phyloP scores from a whole-genome alignment of 1,140 invertebrate genomes.

The Anastrepha ludens region DNA sequence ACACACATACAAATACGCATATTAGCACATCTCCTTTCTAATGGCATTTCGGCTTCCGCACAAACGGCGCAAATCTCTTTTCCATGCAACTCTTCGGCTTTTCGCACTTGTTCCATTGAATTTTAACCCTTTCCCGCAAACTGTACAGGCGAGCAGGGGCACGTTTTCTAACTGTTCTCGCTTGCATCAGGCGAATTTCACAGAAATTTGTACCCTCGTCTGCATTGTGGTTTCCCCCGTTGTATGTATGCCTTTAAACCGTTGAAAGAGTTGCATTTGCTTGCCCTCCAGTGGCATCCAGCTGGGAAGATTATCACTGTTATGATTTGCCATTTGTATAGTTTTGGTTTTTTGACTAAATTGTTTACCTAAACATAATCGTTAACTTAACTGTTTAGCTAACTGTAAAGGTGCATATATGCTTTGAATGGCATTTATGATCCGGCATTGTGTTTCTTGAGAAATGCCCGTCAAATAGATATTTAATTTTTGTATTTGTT shows the following conservation, averaged over 20 bases:
- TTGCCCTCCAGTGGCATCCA: conserved; percentile 6
- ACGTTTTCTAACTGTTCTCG: not conserved
- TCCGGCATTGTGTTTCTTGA: not conserved
- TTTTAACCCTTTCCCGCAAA: conserved; percentile 17
- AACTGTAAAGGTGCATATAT: conserved; percentile 11
- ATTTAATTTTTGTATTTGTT: not conserved
- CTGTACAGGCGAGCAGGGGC: too few species aligned
- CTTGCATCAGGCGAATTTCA: not conserved
- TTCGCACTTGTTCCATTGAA: conserved; percentile 39
- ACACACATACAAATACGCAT: not conserved
- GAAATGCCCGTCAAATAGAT: not conserved
- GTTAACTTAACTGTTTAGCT: conserved; percentile 9
- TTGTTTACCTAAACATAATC: conserved; percentile 21
- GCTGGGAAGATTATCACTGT: conserved; percentile 34
- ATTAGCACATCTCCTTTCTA: not conserved
- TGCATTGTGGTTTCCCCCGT: not conserved
- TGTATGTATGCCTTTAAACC: conserved; percentile 25
- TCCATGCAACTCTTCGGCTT: not conserved
- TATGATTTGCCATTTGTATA: conserved; percentile 39
- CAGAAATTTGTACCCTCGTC: conserved; percentile 12
- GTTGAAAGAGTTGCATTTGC: conserved; percentile 2
- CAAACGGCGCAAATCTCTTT: not conserved
- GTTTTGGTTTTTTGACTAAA: not conserved
- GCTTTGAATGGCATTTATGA: not conserved
- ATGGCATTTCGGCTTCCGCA: not conserved